Percentiles rank a stretch among this genome's conserved stretches.
Evolutionary conservation across 2,888 invertebrate species (phyloP).

Genomic region (Mellilla xanthometata): DNA sequence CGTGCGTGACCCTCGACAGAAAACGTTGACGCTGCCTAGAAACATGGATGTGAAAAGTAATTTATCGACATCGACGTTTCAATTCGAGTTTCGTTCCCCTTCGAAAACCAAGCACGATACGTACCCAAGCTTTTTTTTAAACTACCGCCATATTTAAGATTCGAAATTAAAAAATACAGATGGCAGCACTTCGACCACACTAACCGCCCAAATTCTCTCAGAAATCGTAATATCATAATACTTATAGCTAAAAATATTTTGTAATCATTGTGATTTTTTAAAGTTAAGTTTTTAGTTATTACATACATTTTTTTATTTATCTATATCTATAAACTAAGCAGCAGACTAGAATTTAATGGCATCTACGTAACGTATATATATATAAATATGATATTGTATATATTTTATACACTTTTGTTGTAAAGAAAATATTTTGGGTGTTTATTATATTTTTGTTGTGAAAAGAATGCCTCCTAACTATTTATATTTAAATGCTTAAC

Average conservation of each 20-base stretch:
- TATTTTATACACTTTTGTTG: conserved; percentile 33
- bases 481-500: conserved; percentile 4
- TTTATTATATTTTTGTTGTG: conserved; percentile 17
- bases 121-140: conserved; percentile 39
- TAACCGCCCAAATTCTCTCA: conserved; percentile 44
- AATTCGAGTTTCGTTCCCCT: background rate
- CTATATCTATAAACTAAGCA: conserved; percentile 57
- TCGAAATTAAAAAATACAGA: conserved; percentile 14
- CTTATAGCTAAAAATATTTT: conserved; percentile 57
- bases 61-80: background rate
- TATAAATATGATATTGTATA: conserved; percentile 46
- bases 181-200: conserved; percentile 25
- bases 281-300: conserved; percentile 47
- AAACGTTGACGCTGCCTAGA: conserved; percentile 23
- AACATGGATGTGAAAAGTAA: conserved; percentile 9
- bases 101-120: conserved; percentile 37
- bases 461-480: conserved; percentile 6
- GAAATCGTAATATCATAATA: conserved; percentile 52
- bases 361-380: conserved; percentile 60
- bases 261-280: conserved; percentile 40
- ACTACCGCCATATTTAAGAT: conserved; percentile 29
- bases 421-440: conserved; percentile 24
- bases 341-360: conserved; percentile 78
- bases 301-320: conserved; percentile 53
- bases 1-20: conserved; percentile 37